Conservation (phyloP, 2,797 vertebrate species). For the Enteromius afrohamiltoni region DNA sequence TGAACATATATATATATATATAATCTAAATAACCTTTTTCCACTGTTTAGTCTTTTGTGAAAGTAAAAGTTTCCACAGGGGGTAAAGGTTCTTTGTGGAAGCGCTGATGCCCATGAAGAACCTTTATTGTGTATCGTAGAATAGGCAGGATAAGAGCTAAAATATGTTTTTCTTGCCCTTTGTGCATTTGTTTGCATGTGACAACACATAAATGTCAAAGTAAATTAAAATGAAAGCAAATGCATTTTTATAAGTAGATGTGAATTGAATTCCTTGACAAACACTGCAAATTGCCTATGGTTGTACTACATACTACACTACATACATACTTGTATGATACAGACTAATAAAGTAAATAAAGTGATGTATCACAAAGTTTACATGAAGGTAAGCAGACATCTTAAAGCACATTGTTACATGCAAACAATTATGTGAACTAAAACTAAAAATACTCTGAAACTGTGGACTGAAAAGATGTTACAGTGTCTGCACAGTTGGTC, state of each 20-base stretch:
- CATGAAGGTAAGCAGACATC: neutral
- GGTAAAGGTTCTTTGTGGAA: too few relatives aligned
- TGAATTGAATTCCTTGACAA: neutral
- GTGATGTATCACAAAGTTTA: neutral
- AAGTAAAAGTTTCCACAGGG: too few relatives aligned
- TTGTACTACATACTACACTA: too few relatives aligned
- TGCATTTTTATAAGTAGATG: neutral
- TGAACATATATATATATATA: too few relatives aligned
- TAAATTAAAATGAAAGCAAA: neutral
- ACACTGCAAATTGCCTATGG: neutral
- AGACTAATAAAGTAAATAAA: neutral
- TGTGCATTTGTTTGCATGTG: neutral
- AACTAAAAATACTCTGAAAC: neutral
- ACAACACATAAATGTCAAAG: neutral
- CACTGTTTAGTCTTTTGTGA: too few relatives aligned
- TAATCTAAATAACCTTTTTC: too few relatives aligned
- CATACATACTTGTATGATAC: too few relatives aligned
- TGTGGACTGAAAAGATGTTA: neutral
- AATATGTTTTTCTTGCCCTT: neutral
- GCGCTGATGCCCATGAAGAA: too few relatives aligned
- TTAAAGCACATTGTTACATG: neutral
- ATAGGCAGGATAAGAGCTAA: neutral
- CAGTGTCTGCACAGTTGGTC: neutral
- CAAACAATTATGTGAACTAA: neutral
- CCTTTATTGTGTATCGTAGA: neutral